phyloP scores from a whole-genome alignment of 2,888 invertebrate species.

The Troides aeacus region DNA sequence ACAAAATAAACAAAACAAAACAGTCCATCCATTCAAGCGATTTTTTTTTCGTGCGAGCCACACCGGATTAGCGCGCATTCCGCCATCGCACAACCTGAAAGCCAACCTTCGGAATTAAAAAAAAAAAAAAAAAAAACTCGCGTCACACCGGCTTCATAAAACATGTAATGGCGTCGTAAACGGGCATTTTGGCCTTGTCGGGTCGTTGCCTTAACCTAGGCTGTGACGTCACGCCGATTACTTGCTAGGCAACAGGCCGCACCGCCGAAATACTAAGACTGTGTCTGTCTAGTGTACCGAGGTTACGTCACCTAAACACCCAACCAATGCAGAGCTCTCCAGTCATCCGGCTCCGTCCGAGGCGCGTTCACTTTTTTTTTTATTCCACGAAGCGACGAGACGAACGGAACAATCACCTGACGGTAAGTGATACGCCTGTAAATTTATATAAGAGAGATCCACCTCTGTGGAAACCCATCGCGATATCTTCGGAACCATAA shows the following conservation, averaged over 20 bases:
- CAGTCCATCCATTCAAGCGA: constrained; percentile 4
- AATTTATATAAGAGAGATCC: no score
- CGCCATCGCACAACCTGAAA: constrained; percentile 11
- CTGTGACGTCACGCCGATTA: constrained; percentile 53
- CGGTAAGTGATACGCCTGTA: no score
- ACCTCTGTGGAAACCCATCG: no score
- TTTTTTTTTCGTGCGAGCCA: not conserved
- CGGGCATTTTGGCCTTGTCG: constrained; percentile 58
- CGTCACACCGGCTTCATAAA: constrained; percentile 48
- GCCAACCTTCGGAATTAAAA: constrained; percentile 36
- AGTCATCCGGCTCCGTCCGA: constrained; percentile 7
- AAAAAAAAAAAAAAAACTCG: constrained; percentile 20
- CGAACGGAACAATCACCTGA: no score
- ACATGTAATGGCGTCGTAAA: constrained; percentile 50
- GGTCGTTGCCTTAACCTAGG: constrained; percentile 64
- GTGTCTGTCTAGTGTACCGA: constrained; percentile 16
- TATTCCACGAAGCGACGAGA: no score
- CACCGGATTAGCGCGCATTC: constrained; percentile 7
- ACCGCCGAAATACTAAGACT: constrained; percentile 19
- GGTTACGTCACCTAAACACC: constrained; percentile 1
- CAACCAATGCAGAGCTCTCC: constrained; percentile 4
- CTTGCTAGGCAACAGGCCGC: constrained; percentile 40
- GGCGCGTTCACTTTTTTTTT: constrained; percentile 1
- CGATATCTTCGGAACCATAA: no score
- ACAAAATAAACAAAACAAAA: constrained; percentile 12